Evolutionary conservation across 2,113 vertebrate genomes (phyloP).

Genomic region (Anhinga anhinga): DNA sequence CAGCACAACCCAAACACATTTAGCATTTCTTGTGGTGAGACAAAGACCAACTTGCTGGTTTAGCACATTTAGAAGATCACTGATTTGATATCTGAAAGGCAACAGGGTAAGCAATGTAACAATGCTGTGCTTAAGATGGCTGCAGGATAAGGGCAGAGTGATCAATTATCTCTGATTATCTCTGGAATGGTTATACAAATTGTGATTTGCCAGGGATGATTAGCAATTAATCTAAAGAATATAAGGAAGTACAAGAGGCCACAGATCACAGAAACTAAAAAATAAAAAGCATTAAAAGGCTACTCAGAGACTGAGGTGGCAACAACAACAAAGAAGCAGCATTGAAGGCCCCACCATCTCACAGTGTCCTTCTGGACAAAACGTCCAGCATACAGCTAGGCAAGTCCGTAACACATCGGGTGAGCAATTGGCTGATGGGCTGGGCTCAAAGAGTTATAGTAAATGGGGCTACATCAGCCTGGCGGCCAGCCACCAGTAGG

Average conservation of each 20-base stretch:
- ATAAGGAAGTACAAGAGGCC: not conserved
- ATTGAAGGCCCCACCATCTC: not conserved
- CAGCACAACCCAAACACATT: not conserved
- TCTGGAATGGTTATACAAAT: not conserved
- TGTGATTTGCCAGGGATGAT: not conserved
- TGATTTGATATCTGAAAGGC: not conserved
- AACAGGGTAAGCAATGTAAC: not conserved
- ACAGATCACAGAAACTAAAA: not conserved
- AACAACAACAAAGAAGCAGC: not conserved
- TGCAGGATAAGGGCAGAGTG: not conserved
- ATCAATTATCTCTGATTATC: not conserved
- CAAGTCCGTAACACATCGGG: not conserved
- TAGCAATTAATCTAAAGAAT: not conserved
- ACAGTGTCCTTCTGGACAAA: not conserved
- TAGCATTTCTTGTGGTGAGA: not conserved
- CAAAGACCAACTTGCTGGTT: not conserved
- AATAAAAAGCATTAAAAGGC: not conserved
- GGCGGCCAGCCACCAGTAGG: not conserved
- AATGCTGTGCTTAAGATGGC: not conserved
- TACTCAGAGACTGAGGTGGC: not conserved
- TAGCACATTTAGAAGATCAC: not conserved
- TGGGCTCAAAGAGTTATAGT: not conserved
- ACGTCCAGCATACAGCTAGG: not conserved
- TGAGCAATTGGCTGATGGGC: not conserved
- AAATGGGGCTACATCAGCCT: not conserved